These are phyloP conservation scores for Phyllopteryx taeniolatus DNA, from an alignment of 2,113 vertebrate species.

Conservation along the genomic window DNA sequence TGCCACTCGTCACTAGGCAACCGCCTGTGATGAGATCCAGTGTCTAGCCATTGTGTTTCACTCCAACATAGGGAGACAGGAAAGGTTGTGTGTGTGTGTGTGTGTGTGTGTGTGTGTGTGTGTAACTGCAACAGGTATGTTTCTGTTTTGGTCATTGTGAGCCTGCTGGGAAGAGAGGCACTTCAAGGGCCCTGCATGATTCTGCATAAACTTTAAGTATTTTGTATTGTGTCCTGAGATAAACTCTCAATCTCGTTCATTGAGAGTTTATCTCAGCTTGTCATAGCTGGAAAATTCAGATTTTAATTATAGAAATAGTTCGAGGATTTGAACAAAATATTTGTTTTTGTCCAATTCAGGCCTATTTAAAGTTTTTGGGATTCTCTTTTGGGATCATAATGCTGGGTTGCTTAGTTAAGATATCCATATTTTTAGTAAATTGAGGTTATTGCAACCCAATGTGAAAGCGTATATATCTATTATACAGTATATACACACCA, in stretches of 20 bases:
- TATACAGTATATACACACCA: no score
- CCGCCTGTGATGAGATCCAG: slow-evolving; percentile 36
- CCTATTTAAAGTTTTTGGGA: no score
- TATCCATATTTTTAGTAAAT: no score
- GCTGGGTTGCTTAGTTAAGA: no score
- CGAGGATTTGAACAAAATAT: no score
- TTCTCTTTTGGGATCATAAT: no score
- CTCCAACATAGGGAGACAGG: slow-evolving; percentile 17
- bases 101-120: slow-evolving; percentile 12
- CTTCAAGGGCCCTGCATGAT: slow-evolving; percentile 4
- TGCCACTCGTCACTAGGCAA: slow-evolving; percentile 55
- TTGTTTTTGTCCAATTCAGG: no score
- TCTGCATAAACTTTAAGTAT: not conserved
- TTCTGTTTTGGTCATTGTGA: slow-evolving; percentile 33
- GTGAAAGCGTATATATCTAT: no score
- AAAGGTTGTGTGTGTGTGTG: slow-evolving; percentile 10
- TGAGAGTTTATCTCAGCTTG: no score
- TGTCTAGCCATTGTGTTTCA: slow-evolving; percentile 28
- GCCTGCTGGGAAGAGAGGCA: slow-evolving; percentile 14
- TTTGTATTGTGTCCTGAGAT: slow-evolving; percentile 12
- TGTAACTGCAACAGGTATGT: not conserved
- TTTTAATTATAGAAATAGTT: not conserved
- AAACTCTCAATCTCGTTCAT: slow-evolving; percentile 11
- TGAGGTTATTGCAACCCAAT: no score
- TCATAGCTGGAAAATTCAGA: not conserved